Evolutionary conservation across 2,113 vertebrate species (phyloP), one percentile per base, ranked within the genome.

Genomic region (Bostrychus sinensis): DNA sequence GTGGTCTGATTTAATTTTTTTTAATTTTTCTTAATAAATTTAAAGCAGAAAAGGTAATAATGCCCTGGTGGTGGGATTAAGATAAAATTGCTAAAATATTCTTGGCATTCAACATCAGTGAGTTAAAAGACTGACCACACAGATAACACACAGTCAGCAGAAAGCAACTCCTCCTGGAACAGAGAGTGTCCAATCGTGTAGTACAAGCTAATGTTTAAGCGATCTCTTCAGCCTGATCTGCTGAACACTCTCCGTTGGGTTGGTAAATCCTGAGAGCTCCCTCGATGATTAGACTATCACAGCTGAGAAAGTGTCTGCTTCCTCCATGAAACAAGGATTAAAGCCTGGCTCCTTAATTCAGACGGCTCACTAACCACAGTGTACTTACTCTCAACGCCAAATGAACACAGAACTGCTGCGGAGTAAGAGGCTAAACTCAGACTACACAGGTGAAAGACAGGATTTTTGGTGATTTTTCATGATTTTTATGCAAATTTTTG

Each of bases 191-290:
- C 22, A 2, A 13, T 13, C 46, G 12, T 46, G 43, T 23, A 46
- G 43, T 20, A 46, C 6, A 23, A 11, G 43, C 22, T 13, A 13
- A 50, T 26, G 46, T 50, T 50, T 26, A 26, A 26, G 30, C 8
- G 46, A 50, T 46, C 0, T 2, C 60, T 26, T 64, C 13, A 38
- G 32, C 19, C 64, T 50, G 60, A 72, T 66, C 74, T 14, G 39
- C 48, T 5, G 50, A 71, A 67, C 62, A 50, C 22, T 59, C 51
- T 48, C 48, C 62, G 56, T 53, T 48, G 41, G 34, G 70, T 76
- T 64, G 72, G 48, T 75, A 82, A n/a, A 78, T 69, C 60, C 68
- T 23, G 57, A 67, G 62, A 80, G 72, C 61, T 61, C 25, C 34
- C 30, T 59, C 39, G 22, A 16, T 61, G 72, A 77, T 67, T 64